Conservation (phyloP, 2,888 invertebrate species). For the Tipula unca region DNA sequence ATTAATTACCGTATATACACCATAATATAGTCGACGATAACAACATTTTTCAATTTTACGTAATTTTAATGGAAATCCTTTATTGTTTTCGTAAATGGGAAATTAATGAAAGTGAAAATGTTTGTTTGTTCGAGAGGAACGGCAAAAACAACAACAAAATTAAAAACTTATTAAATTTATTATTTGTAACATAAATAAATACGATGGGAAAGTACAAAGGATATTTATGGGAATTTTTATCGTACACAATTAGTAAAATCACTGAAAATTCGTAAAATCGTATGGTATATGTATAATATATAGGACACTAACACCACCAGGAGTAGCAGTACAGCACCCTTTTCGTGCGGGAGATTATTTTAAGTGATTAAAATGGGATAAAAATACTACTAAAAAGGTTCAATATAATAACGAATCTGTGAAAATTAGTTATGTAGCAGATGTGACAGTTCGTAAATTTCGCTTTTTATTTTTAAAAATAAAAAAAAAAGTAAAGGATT, state of each 20-base stretch:
- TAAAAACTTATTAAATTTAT: background rate
- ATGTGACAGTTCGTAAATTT: background rate
- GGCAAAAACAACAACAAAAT: background rate
- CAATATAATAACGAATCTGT: background rate
- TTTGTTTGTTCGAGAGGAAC: background rate
- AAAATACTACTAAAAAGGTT: background rate
- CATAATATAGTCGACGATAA: background rate
- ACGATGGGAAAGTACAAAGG: background rate
- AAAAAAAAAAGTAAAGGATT: background rate
- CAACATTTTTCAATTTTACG: background rate
- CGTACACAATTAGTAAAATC: background rate
- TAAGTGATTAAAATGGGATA: constrained; percentile 8
- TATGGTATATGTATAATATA: background rate
- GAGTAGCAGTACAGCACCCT: background rate
- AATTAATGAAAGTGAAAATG: background rate
- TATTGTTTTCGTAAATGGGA: background rate
- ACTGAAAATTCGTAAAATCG: background rate
- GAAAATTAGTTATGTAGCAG: background rate
- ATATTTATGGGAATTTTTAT: background rate
- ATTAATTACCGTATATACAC: background rate
- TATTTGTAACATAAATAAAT: background rate
- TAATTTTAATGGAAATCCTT: constrained; percentile 8
- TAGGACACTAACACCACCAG: background rate
- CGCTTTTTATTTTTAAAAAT: background rate
- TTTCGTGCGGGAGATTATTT: background rate